Evolutionary conservation across 2,113 vertebrate genomes (phyloP).

Genomic region (Cheilinus undulatus): DNA sequence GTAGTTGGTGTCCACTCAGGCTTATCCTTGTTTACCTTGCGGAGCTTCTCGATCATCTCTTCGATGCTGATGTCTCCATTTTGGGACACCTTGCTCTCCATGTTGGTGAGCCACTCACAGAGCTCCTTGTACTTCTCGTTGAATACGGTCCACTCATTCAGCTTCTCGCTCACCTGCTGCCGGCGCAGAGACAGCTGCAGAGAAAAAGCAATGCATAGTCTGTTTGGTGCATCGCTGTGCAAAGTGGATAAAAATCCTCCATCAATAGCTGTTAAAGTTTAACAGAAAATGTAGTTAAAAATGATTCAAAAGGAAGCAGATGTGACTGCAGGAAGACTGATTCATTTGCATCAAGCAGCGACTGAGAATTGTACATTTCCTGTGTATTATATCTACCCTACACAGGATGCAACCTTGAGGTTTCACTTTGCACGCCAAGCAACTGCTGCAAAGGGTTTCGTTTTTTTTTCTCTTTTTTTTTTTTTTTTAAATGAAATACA

Average conservation of each 20-base stretch:
- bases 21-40: conserved; percentile 85
- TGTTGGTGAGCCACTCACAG: conserved; percentile 96
- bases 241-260: not conserved
- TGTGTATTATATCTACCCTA: conserved; percentile 59
- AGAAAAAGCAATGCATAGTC: conserved; percentile 10
- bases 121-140: conserved; percentile 95
- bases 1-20: not conserved
- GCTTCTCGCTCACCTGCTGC: conserved; percentile 90
- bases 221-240: not conserved
- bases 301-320: conserved; percentile 22
- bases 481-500: not conserved
- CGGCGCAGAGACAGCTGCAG: conserved; percentile 89
- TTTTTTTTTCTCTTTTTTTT: too few species aligned
- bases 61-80: conserved; percentile 97
- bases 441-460: not conserved
- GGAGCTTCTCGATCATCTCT: conserved; percentile 98
- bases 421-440: conserved; percentile 43
- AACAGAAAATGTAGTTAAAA: not conserved
- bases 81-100: conserved; percentile 97
- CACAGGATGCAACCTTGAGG: conserved; percentile 74
- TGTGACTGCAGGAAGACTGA: conserved; percentile 17
- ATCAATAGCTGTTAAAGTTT: not conserved
- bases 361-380: conserved; percentile 61
- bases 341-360: conserved; percentile 42
- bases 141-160: conserved; percentile 96